These are phyloP conservation scores for Esox lucius DNA, from an alignment of 2,797 vertebrate genomes.

Conservation along the genomic window DNA sequence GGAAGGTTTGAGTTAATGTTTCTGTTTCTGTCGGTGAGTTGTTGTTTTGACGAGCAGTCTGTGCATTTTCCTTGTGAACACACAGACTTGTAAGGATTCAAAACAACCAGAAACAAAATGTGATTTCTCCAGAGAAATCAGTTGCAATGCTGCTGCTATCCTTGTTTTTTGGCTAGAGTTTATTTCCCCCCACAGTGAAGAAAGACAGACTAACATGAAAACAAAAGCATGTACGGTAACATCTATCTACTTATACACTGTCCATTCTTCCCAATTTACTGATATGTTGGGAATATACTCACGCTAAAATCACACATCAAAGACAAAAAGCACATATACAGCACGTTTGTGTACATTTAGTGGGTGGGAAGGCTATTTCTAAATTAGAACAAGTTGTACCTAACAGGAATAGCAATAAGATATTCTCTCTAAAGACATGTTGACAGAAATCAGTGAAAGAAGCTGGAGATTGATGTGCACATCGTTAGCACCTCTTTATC, in stretches of 20 bases:
- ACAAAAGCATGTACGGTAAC: not conserved
- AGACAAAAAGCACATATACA: not conserved
- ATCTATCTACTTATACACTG: not conserved
- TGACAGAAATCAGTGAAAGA: not conserved
- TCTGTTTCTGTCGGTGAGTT: slow-evolving; percentile 53
- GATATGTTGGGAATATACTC: not conserved
- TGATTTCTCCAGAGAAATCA: slow-evolving; percentile 36
- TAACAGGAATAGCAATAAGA: not conserved
- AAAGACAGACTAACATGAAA: not conserved
- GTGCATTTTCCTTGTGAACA: slow-evolving; percentile 63
- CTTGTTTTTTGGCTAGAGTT: not conserved
- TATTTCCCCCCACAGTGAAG: not conserved
- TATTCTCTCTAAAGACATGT: not conserved
- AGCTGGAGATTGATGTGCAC: slow-evolving; percentile 18
- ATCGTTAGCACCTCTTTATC: slow-evolving; percentile 6
- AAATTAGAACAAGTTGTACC: not conserved
- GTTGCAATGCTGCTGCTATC: slow-evolving; percentile 19
- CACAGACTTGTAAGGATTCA: slow-evolving; percentile 20
- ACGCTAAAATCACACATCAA: not conserved
- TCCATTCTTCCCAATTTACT: not conserved
- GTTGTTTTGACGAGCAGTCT: slow-evolving; percentile 58
- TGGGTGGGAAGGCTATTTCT: too few species aligned
- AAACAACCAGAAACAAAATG: slow-evolving; percentile 16
- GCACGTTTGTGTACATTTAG: not conserved
- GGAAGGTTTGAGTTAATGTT: slow-evolving; percentile 64